Conservation (phyloP, 2,113 vertebrate genomes). For the Cololabis saira region DNA sequence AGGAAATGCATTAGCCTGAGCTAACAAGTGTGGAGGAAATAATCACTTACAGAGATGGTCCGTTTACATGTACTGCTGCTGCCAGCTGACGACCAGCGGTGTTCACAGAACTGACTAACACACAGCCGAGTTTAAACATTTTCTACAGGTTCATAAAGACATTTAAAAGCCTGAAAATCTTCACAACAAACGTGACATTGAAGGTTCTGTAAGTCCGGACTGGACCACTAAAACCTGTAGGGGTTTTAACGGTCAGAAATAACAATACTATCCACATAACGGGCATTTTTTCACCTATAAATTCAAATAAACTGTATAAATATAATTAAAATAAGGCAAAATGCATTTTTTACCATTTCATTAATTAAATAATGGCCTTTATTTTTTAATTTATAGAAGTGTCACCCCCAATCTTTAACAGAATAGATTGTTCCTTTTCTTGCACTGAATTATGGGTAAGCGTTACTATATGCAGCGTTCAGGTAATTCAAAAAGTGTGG, state of each 20-base stretch:
- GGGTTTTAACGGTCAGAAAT: too few relatives aligned
- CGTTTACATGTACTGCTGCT: slow-evolving; percentile 13
- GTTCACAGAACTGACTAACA: slow-evolving; percentile 44
- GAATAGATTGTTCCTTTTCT: slow-evolving; percentile 36
- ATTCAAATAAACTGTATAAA: too few relatives aligned
- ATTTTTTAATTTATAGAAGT: neutral
- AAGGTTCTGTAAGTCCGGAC: neutral
- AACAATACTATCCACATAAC: too few relatives aligned
- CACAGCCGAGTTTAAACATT: slow-evolving; percentile 63
- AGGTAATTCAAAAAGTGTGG: fast-evolving
- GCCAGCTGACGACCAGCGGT: slow-evolving; percentile 51
- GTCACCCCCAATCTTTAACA: neutral
- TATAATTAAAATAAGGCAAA: too few relatives aligned
- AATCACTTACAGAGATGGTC: slow-evolving; percentile 65
- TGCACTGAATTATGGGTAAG: slow-evolving; percentile 72
- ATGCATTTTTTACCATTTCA: too few relatives aligned
- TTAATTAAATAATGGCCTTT: neutral
- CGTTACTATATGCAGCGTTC: slow-evolving; percentile 30
- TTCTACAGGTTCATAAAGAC: neutral
- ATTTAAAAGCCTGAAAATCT: too few relatives aligned
- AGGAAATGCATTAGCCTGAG: too few relatives aligned
- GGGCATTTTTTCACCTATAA: too few relatives aligned
- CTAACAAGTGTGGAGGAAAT: too few relatives aligned
- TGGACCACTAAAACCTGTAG: too few relatives aligned
- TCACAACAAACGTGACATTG: slow-evolving; percentile 74